Conservation (phyloP, 2,113 vertebrate genomes). For the Lutjanus erythropterus region DNA sequence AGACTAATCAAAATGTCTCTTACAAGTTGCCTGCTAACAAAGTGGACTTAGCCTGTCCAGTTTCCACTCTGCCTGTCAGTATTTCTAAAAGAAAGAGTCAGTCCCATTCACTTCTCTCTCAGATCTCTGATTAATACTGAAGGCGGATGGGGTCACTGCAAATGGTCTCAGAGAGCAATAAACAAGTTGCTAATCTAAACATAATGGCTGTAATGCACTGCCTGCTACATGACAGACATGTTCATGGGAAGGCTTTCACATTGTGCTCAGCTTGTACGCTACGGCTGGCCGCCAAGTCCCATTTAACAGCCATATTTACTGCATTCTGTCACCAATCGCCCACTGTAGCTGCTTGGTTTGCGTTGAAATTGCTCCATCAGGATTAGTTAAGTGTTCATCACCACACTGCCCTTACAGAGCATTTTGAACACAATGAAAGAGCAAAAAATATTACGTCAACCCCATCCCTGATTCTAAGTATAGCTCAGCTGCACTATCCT, state of each 20-base stretch:
- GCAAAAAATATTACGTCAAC: slow-evolving; percentile 38
- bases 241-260: slow-evolving; percentile 36
- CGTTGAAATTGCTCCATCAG: slow-evolving; percentile 40
- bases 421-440: slow-evolving; percentile 40
- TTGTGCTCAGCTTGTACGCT: slow-evolving; percentile 29
- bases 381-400: slow-evolving; percentile 47
- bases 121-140: not conserved
- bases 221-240: slow-evolving; percentile 45
- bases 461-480: slow-evolving; percentile 57
- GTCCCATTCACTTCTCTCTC: slow-evolving; percentile 17
- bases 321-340: slow-evolving; percentile 42
- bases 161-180: slow-evolving; percentile 30
- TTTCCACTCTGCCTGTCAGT: slow-evolving; percentile 9
- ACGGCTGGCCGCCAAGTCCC: slow-evolving; percentile 47
- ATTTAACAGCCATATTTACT: slow-evolving; percentile 58
- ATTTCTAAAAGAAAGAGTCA: not conserved
- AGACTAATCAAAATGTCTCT: not conserved
- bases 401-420: slow-evolving; percentile 7
- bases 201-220: slow-evolving; percentile 46
- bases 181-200: slow-evolving; percentile 59
- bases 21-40: not conserved
- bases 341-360: slow-evolving; percentile 22
- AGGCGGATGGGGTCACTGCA: slow-evolving; percentile 5
- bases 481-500: slow-evolving; percentile 65
- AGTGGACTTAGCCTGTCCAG: not conserved